Percentiles rank a stretch among this genome's conserved stretches.
Evolutionary conservation across 2,888 invertebrate species (phyloP).

Genomic region (Spialia ferax): DNA sequence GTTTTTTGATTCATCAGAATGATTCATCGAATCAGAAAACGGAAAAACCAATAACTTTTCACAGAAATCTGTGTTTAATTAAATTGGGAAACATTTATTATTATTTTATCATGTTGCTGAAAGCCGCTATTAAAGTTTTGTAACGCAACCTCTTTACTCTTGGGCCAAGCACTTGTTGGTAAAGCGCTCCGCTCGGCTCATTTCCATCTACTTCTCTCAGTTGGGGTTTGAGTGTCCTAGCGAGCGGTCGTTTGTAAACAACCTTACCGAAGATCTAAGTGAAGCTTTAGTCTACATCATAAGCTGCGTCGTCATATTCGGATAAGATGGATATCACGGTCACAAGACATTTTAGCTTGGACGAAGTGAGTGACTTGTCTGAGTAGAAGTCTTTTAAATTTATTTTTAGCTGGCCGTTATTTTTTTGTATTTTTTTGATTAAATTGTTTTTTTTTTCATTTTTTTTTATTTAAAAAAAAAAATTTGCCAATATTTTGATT

Average conservation of each 20-base stretch:
- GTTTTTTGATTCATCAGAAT: too few relatives aligned
- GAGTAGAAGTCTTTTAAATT: not conserved
- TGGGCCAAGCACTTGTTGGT: conserved; percentile 54
- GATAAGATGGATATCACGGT: conserved; percentile 76
- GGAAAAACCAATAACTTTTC: too few relatives aligned
- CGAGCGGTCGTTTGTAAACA: conserved; percentile 49
- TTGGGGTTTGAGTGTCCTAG: conserved; percentile 54
- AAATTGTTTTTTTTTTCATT: not conserved
- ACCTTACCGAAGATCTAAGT: conserved; percentile 8
- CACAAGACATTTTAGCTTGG: conserved; percentile 82
- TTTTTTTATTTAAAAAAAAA: not conserved
- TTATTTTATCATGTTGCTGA: too few relatives aligned
- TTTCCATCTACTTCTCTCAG: conserved; percentile 63
- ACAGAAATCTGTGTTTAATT: too few relatives aligned
- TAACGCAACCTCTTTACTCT: conserved; percentile 44
- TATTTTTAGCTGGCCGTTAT: too few relatives aligned
- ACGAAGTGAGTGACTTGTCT: conserved; percentile 71
- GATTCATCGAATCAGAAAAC: too few relatives aligned
- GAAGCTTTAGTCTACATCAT: conserved; percentile 36
- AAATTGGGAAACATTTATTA: too few relatives aligned
- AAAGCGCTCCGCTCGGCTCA: conserved; percentile 52
- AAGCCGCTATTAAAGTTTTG: not conserved
- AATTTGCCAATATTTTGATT: not conserved
- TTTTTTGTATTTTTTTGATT: not conserved
- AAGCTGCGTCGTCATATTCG: not conserved